These are phyloP conservation scores for Baryphthengus martii DNA, from an alignment of 2,113 vertebrate genomes.

Conservation along the genomic window DNA sequence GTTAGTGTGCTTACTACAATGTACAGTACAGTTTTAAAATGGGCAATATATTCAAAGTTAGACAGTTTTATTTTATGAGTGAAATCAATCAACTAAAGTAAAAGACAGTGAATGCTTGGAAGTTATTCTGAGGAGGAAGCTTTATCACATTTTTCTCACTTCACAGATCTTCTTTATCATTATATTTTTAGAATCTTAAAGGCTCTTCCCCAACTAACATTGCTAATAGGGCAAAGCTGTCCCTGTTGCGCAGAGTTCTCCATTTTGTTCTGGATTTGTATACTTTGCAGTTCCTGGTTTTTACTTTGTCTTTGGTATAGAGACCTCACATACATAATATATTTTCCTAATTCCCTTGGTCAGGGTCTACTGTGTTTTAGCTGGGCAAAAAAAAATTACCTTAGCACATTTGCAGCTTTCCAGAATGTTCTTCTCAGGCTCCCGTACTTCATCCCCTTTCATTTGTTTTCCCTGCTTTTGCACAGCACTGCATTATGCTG, in stretches of 20 bases:
- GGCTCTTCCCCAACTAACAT: not conserved
- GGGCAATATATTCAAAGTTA: not conserved
- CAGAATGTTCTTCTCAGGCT: not conserved
- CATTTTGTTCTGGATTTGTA: not conserved
- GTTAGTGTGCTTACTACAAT: not conserved
- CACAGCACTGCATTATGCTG: not conserved
- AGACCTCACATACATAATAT: not conserved
- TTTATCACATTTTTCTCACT: not conserved
- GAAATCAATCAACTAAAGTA: not conserved
- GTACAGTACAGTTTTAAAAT: not conserved
- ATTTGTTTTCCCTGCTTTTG: not conserved
- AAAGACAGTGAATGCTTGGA: not conserved
- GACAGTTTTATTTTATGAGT: not conserved
- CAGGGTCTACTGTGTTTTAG: not conserved
- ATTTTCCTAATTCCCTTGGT: not conserved
- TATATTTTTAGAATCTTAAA: not conserved
- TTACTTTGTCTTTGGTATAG: not conserved
- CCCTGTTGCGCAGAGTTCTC: accelerated
- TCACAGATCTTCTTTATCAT: not conserved
- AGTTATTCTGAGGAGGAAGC: not conserved
- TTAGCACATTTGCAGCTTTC: not conserved
- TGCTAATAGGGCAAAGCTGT: not conserved
- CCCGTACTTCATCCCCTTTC: not conserved
- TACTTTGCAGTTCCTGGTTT: not conserved
- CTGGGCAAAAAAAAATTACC: not conserved